These are phyloP conservation scores for Macrobrachium nipponense DNA, from an alignment of 1,140 invertebrate species.

Conservation along the genomic window DNA sequence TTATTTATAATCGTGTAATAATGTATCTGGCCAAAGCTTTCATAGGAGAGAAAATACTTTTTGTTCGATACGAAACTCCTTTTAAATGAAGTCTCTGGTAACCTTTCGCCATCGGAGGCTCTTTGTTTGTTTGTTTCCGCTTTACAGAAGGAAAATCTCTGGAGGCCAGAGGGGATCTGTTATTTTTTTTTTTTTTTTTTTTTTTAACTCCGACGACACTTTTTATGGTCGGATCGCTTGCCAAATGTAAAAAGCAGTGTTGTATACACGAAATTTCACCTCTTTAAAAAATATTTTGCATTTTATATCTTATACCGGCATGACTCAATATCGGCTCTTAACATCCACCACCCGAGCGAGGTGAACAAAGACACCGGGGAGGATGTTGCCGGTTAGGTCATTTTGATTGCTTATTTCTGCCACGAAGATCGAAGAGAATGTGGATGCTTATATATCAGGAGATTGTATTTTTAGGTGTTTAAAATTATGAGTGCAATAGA, in stretches of 20 bases:
- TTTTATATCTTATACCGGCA: background rate
- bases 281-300: background rate
- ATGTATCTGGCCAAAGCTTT: too few relatives aligned
- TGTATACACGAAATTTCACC: background rate
- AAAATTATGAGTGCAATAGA: too few relatives aligned
- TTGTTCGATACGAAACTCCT: too few relatives aligned
- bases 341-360: constrained; percentile 17
- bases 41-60: too few relatives aligned
- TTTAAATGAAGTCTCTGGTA: too few relatives aligned
- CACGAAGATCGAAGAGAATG: background rate
- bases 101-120: background rate
- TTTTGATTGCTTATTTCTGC: background rate
- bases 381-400: background rate
- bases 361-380: constrained; percentile 35
- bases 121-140: constrained; percentile 7
- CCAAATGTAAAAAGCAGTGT: background rate
- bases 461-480: too few relatives aligned
- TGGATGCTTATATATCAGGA: background rate
- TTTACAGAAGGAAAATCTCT: background rate
- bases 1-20: too few relatives aligned
- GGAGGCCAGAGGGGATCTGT: background rate
- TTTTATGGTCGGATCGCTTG: background rate
- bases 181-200: too few relatives aligned
- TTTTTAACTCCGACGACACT: background rate
- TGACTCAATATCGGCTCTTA: background rate